Base-by-base conservation (phyloP, 2,113 vertebrate species). In the Oplegnathus fasciatus region DNA sequence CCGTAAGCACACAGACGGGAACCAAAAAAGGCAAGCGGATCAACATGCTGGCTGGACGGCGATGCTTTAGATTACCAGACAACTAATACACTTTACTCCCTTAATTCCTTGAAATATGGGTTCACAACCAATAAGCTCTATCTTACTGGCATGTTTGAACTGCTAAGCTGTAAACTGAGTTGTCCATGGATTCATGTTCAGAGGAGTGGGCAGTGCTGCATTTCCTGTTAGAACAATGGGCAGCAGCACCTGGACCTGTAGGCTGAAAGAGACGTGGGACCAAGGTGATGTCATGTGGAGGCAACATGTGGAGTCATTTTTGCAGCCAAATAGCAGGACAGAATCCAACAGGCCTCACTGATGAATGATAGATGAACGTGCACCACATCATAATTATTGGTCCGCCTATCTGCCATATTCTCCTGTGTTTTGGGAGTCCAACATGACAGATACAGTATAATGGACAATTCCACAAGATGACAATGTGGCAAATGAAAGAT, bases 11-110 rank as follows among this genome's bases (percentile, higher is more conserved):
- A 87, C 58, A 67, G 68, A 78, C 6, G 20, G 42, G 66, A 78
- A 78, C 80, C 87, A 90, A 88, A 91, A 84, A 88, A 85, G 87
- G 83, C 58, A 82, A 85, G 46, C 40, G 37, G 58, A 82, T 77
- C 78, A 78, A 86, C 87, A 76, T 30, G 55, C 48, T 48, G 74
- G 30, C 68, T 66, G 28, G 50, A 90, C 1, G 8, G 46, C 32
- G 65, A 78, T 70, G 58, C 54, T 70, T 71, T 78, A 68, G 71
- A 82, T 89, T 75, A 79, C 22, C n/a, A 26, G 67, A 57, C 74
- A 84, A 86, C 58, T 65, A 57, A 85, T 32, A 75, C 79, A 85
- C 80, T 86, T 77, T 55, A 75, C 73, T 68, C 61, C 60, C 11
- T 79, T 57, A 64, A 70, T 78, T 75, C 67, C 46, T 18, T 75